Base-by-base conservation (phyloP, 1,140 invertebrate species). In the Calycopis cecrops region DNA sequence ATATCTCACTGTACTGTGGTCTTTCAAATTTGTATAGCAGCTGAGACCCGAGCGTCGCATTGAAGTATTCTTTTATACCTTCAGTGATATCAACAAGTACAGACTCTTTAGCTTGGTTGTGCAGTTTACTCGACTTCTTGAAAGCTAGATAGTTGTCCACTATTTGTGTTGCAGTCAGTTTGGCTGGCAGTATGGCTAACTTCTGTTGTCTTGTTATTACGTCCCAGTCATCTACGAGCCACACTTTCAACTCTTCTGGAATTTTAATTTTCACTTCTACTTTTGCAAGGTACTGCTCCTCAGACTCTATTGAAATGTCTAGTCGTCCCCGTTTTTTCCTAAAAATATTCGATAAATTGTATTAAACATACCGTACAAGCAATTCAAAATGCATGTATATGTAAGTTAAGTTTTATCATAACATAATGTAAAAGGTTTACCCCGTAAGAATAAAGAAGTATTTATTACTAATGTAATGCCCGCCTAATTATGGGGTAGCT, bases 171-270 rank as follows among this genome's bases (percentile, higher is more conserved):
- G 98, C 96, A 0, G 93, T 96, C 35, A 93, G 87, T 81, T 94
- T 95, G 4, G 96, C 94, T 0, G 97, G 97, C 12, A 99, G 78
- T 50, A 93, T 92, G 3, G 94, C 90, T 8, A 98, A 81, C 89
- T 98, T 97, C 79, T 94, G 95, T 73, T 98, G 95, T 52, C 95
- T 89, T 0, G 92, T 94, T 52, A 99, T 93, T 0, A 96, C 91
- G 84, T 99, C 97, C 94, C 96, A 98, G 85, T 99, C 98, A 79
- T 99, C 98, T 0, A 98, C 96, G 3, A 99, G 88, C 90, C 95
- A 96, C 18, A 93, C 92, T 81, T 98, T 98, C 0, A 99, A 83
- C 78, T 98, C 96, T 76, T 99, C 97, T 0, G 97, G 97, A 52
- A 99, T 93, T 87, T 96, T 96, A 10, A 99, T 94, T 80, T 96